These are phyloP conservation scores for Microchirus variegatus DNA, from an alignment of 2,797 vertebrate genomes.

Conservation along the genomic window DNA sequence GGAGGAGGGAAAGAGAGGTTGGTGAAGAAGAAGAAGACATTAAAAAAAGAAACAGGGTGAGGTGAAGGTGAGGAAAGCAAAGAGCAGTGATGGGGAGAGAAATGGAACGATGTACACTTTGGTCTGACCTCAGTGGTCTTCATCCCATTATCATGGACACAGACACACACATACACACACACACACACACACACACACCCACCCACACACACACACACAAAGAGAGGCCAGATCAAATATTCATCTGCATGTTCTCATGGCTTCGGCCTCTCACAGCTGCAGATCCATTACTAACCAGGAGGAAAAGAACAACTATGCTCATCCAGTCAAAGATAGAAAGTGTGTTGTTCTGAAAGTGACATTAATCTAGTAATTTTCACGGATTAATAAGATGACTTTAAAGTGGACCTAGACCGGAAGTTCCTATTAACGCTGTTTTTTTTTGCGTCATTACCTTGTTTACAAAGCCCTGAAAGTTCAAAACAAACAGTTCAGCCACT, in stretches of 20 bases:
- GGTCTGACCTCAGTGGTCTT: slow-evolving; percentile 29
- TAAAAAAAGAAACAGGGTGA: slow-evolving; percentile 27
- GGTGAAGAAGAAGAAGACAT: slow-evolving; percentile 10
- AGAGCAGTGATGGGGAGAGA: slow-evolving; percentile 5
- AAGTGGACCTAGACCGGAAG: no score
- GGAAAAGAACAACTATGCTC: slow-evolving; percentile 36
- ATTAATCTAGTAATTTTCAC: no score
- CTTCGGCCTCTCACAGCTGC: slow-evolving; percentile 51
- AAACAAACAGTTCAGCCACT: no score
- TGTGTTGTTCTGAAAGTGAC: no score
- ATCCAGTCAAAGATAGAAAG: slow-evolving; percentile 41
- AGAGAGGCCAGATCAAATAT: slow-evolving; percentile 67
- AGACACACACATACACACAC: no score
- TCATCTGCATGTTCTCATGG: slow-evolving; percentile 60
- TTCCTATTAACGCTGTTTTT: no score
- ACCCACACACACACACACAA: slow-evolving; percentile 16
- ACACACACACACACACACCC: slow-evolving; percentile 2
- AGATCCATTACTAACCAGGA: slow-evolving; percentile 67
- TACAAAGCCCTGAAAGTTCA: no score
- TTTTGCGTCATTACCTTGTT: no score
- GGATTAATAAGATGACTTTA: no score
- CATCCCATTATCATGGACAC: not conserved
- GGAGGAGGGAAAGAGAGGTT: slow-evolving; percentile 13
- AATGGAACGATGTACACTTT: slow-evolving; percentile 39
- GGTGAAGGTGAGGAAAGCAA: slow-evolving; percentile 44